These are phyloP conservation scores for Daboia siamensis DNA, from an alignment of 2,113 vertebrate species.

Conservation along the genomic window DNA sequence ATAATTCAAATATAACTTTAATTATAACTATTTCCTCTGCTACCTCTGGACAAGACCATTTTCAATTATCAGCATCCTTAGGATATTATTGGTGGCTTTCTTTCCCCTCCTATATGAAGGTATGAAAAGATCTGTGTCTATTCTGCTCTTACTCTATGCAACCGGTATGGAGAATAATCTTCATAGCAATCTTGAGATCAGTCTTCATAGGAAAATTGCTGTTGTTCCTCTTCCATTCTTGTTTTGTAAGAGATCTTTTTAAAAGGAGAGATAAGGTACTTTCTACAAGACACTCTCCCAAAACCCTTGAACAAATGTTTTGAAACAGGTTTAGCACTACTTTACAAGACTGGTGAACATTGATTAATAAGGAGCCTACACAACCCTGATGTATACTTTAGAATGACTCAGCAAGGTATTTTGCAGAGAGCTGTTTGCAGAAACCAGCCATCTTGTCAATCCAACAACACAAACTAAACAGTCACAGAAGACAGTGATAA, in stretches of 20 bases:
- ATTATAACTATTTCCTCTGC: neutral
- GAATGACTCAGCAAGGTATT: neutral
- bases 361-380: neutral
- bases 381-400: neutral
- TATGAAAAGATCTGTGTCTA: neutral
- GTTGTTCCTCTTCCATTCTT: neutral
- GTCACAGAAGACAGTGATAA: neutral
- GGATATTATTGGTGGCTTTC: neutral
- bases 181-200: neutral
- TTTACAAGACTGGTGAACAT: neutral
- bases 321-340: neutral
- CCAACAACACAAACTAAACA: neutral
- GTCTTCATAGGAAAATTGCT: neutral
- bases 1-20: neutral
- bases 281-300: neutral
- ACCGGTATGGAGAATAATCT: neutral
- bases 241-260: neutral
- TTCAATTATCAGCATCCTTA: neutral
- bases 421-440: neutral
- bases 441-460: neutral
- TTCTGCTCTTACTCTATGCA: neutral
- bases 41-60: neutral
- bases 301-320: neutral
- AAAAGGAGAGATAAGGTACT: neutral
- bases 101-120: neutral